Base-by-base conservation (phyloP, 2,113 vertebrate species). In the Actenoides lindsayi region DNA sequence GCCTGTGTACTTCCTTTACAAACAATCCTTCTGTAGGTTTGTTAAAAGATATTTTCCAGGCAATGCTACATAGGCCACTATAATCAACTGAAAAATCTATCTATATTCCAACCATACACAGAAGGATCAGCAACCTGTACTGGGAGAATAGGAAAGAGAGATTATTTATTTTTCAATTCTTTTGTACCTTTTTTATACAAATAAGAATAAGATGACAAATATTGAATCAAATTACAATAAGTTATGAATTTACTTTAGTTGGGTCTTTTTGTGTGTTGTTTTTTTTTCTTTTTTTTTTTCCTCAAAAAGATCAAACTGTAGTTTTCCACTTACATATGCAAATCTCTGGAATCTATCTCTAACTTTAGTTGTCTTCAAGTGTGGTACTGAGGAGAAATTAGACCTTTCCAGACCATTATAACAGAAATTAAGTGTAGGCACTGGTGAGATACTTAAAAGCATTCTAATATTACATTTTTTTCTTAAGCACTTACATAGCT, bases 251-350 rank as follows among this genome's bases (percentile, higher is more conserved):
- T 44, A 60, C 30, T 1, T 10, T 35, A 23, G 50, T 51, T 23
- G 50, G 50, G 25, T 11, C 4, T 25, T 27, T 14, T 27, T 53
- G 50, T 25, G 25, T 53, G 50, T 13, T 9, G 30, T 64, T 30
- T 39, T 7, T 13, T 13, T 5, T 33, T n/a, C 37, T 4, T 0
- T 13, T 2, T 14, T 16, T 28, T 13, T 74, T 64, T 56, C 2
- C 9, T 51, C 4, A 50, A 27, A 89, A 62, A 28, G 2, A 21
- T 5, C 11, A 46, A 86, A 44, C 14, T 23, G 20, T 21, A 10
- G 3, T 69, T 87, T 85, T 80, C 15, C 6, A 9, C 6, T 48
- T 73, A 44, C 5, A 18, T 42, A 31, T 31, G 11, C 13, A 85
- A 89, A 73, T 37, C 12, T 16, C 19, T 53, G 27, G 82, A 76